phyloP scores from a whole-genome alignment of 2,113 vertebrate genomes.

The Chiloscyllium plagiosum region DNA sequence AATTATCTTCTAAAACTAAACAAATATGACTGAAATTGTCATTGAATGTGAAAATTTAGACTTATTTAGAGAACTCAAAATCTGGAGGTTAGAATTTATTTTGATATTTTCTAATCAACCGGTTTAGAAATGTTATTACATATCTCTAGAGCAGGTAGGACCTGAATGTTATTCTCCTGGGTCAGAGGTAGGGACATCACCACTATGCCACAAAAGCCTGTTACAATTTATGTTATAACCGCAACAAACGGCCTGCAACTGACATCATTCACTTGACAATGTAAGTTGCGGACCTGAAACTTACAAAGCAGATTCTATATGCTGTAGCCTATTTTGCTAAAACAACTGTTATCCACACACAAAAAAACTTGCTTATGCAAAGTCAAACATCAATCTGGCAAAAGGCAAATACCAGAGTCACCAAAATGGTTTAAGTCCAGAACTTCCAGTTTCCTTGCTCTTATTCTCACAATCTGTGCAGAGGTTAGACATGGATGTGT shows the following conservation, averaged over 20 bases:
- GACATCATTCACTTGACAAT: not conserved
- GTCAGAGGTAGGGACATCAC: too few species aligned
- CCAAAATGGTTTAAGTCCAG: not conserved
- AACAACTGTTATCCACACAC: not conserved
- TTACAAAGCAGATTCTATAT: not conserved
- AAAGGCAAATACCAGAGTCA: not conserved
- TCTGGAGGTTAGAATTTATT: not conserved
- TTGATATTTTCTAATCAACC: too few species aligned
- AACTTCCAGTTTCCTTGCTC: not conserved
- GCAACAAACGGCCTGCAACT: too few species aligned
- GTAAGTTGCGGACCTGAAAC: not conserved
- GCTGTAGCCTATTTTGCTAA: not conserved
- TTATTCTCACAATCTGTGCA: not conserved
- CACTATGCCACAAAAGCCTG: too few species aligned
- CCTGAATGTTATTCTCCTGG: too few species aligned
- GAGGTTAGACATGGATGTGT: not conserved
- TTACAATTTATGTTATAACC: not conserved
- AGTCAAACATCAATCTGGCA: not conserved
- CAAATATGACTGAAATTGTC: not conserved
- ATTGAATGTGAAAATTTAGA: not conserved
- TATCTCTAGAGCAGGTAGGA: too few species aligned
- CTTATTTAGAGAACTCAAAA: not conserved
- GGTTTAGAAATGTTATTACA: too few species aligned
- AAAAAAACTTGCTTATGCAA: not conserved
- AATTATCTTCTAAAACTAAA: not conserved